phyloP scores from a whole-genome alignment of 1,140 invertebrate genomes.

The Drosophila persimilis region DNA sequence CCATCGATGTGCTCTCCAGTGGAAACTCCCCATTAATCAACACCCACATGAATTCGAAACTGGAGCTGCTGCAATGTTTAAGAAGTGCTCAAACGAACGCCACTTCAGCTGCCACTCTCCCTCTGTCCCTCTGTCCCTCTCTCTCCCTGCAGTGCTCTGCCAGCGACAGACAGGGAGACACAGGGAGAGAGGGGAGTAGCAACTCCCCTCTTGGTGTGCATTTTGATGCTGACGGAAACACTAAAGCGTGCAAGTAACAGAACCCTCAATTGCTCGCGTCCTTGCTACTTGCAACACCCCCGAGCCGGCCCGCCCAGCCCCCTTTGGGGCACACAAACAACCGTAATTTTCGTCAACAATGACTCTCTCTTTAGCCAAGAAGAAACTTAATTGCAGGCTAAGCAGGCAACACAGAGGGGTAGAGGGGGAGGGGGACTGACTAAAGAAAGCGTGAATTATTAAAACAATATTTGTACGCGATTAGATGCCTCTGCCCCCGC shows the following conservation, averaged over 20 bases:
- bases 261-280: constrained; percentile 52
- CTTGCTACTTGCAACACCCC: constrained; percentile 2
- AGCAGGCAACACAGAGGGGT: constrained; percentile 13
- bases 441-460: constrained; percentile 64
- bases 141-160: too few species aligned
- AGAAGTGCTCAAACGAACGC: too few species aligned
- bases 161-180: too few species aligned
- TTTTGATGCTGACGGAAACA: constrained; percentile 10
- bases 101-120: too few species aligned
- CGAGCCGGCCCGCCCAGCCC: background rate
- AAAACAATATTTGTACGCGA: constrained; percentile 72
- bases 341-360: constrained; percentile 68
- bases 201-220: background rate
- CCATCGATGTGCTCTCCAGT: too few species aligned
- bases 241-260: constrained; percentile 29
- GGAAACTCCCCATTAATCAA: too few species aligned
- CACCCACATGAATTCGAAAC: too few species aligned
- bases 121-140: too few species aligned
- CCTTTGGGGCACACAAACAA: constrained; percentile 55
- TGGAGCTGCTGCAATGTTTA: too few species aligned
- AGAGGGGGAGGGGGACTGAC: background rate
- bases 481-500: constrained; percentile 36
- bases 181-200: background rate
- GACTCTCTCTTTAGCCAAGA: constrained; percentile 36
- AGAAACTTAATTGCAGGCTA: constrained; percentile 70